phyloP scores from a whole-genome alignment of 2,797 vertebrate genomes.

The Cichlasoma orientale region DNA sequence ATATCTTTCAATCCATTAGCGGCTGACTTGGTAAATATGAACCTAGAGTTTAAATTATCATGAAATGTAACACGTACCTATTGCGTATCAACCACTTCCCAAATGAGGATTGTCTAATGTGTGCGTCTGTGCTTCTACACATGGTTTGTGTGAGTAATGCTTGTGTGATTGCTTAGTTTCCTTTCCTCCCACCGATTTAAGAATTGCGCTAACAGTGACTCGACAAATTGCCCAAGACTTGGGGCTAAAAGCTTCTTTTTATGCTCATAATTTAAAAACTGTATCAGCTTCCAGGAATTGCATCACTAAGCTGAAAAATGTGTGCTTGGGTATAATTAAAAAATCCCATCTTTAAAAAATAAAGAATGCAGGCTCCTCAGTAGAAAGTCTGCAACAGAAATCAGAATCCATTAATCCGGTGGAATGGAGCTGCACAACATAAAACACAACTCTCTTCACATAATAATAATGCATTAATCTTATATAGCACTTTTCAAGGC shows the following conservation, averaged over 20 bases:
- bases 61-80: not conserved
- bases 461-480: no score
- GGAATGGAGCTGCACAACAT: not conserved
- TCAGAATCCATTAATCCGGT: not conserved
- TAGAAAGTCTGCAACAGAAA: not conserved
- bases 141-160: not conserved
- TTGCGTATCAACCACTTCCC: not conserved
- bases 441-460: not conserved
- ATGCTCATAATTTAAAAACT: not conserved
- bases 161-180: not conserved
- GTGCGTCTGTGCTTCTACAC: not conserved
- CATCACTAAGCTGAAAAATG: not conserved
- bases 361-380: not conserved
- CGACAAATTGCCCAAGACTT: not conserved
- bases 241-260: not conserved
- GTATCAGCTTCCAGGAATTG: not conserved
- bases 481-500: no score
- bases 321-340: not conserved
- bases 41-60: not conserved
- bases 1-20: constrained; percentile 37
- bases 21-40: constrained; percentile 17
- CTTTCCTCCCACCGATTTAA: not conserved
- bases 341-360: not conserved
- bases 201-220: not conserved
- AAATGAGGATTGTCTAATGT: not conserved